These are phyloP conservation scores for Lacanobia wlatinum DNA, from an alignment of 2,888 invertebrate genomes.

Conservation along the genomic window DNA sequence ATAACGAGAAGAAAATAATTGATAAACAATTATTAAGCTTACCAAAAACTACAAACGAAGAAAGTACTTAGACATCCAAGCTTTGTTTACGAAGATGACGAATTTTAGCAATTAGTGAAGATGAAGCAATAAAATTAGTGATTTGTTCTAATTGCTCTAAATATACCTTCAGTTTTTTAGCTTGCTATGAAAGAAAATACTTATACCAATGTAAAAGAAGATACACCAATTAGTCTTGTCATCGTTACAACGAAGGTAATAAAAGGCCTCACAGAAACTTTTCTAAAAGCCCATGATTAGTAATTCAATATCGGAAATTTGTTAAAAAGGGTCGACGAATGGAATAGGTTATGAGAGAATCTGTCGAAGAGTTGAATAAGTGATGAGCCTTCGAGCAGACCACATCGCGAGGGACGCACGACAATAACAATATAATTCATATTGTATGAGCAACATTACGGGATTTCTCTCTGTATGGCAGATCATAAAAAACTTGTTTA, in stretches of 20 bases:
- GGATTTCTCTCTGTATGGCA: constrained; percentile 29
- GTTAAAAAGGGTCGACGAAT: constrained; percentile 34
- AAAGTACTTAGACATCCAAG: background rate
- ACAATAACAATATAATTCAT: constrained; percentile 46
- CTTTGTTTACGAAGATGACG: background rate
- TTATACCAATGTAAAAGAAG: background rate
- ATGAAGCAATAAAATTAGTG: background rate
- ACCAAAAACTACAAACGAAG: background rate
- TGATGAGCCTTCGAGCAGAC: constrained; percentile 30
- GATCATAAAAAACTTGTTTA: constrained; percentile 60
- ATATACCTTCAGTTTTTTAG: background rate
- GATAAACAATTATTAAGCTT: too few relatives aligned
- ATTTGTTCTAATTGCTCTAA: too few relatives aligned
- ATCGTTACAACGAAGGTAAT: background rate
- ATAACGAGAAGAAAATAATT: too few relatives aligned
- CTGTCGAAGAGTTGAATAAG: constrained; percentile 56
- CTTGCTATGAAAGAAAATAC: background rate
- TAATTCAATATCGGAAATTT: constrained; percentile 54
- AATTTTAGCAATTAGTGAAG: background rate
- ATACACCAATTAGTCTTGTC: constrained; percentile 4
- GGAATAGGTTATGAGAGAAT: constrained; percentile 50
- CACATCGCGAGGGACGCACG: constrained; percentile 23
- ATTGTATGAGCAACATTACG: constrained; percentile 37
- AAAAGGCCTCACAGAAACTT: constrained; percentile 6
- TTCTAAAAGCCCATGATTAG: constrained; percentile 34